Conservation (phyloP, 2,113 vertebrate genomes). For the Saccopteryx leptura region DNA sequence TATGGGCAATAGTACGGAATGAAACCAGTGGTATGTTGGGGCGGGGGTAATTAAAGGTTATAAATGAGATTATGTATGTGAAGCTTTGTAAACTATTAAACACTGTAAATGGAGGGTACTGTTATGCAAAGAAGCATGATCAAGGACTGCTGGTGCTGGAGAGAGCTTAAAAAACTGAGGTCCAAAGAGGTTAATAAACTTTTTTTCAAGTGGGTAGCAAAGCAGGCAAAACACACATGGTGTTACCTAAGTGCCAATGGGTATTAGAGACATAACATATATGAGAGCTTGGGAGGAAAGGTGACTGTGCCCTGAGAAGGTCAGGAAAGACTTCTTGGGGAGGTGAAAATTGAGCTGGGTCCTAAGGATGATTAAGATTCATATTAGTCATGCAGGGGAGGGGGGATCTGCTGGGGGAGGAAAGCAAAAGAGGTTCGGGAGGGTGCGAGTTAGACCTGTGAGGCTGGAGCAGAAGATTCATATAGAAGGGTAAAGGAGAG, state of each 20-base stretch:
- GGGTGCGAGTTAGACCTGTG: not conserved
- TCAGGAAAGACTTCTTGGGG: not conserved
- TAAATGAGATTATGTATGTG: not conserved
- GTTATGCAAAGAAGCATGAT: not conserved
- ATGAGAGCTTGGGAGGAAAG: not conserved
- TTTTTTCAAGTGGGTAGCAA: constrained; percentile 44
- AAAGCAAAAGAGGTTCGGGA: not conserved
- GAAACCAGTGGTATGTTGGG: not conserved
- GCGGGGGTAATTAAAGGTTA: not conserved
- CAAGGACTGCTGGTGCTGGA: not conserved
- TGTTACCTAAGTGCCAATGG: not conserved
- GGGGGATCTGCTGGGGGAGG: not conserved
- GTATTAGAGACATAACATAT: not conserved
- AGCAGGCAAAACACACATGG: not conserved
- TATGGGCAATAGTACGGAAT: not conserved
- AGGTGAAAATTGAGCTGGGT: constrained; percentile 36
- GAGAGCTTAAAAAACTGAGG: constrained; percentile 10
- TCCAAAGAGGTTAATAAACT: not conserved
- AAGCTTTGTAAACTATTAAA: not conserved
- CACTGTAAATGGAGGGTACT: not conserved
- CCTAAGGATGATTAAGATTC: not conserved
- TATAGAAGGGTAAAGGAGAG: no score
- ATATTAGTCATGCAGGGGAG: not conserved
- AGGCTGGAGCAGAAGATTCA: constrained; percentile 1
- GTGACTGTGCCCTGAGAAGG: not conserved